phyloP scores from a whole-genome alignment of 2,113 vertebrate species.

The Sceloporus undulatus region DNA sequence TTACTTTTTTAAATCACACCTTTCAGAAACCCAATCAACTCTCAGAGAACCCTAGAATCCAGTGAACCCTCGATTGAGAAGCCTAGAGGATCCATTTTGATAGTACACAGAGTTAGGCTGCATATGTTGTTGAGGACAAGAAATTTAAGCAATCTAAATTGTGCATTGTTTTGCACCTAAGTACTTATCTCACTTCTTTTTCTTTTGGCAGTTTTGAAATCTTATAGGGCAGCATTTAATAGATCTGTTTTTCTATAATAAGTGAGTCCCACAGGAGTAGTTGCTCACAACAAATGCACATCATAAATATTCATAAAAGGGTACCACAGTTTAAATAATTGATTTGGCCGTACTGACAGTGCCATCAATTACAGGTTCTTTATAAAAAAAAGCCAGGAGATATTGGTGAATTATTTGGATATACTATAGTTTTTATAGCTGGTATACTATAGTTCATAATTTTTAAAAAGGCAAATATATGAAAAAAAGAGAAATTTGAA shows the following conservation, averaged over 20 bases:
- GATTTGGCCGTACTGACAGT: constrained; percentile 32
- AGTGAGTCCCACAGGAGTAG: constrained; percentile 5
- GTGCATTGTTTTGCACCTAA: background rate
- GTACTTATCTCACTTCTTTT: background rate
- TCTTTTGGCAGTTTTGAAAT: constrained; percentile 23
- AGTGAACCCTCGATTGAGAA: too few species aligned
- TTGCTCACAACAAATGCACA: constrained; percentile 32
- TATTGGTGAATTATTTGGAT: constrained; percentile 29
- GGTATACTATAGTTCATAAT: too few species aligned
- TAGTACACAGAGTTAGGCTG: too few species aligned
- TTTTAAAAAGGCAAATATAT: constrained; percentile 13
- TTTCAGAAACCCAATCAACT: too few species aligned
- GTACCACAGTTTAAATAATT: background rate
- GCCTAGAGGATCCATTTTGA: too few species aligned
- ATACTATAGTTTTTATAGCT: too few species aligned
- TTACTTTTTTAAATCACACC: too few species aligned
- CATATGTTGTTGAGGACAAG: background rate
- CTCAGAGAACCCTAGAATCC: too few species aligned
- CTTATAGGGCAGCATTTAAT: constrained; percentile 22
- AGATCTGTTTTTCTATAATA: constrained; percentile 36
- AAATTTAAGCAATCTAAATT: background rate
- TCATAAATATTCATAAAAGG: constrained; percentile 37
- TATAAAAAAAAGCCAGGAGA: constrained; percentile 52
- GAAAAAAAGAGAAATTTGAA: constrained; percentile 18
- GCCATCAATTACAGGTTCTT: constrained; percentile 36